A percentile compares a stretch with the other conserved stretches of the same genome.
Evolutionary conservation across 37 sponge, comb jelly and placozoan genomes (phyloP).

Genomic region (Axinella damicornis): DNA sequence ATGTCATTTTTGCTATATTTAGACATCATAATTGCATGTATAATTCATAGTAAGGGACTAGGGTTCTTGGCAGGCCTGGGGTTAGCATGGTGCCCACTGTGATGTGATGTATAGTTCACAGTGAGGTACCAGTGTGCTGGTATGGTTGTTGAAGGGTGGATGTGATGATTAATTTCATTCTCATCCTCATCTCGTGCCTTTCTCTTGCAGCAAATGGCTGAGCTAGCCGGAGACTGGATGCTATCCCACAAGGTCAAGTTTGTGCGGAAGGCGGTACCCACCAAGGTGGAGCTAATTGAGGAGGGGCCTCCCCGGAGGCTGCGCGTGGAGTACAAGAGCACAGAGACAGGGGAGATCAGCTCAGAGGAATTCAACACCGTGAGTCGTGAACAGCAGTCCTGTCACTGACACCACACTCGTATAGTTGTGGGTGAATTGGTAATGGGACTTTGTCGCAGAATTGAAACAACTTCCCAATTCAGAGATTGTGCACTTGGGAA

Average conservation of each 20-base stretch:
- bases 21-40: too few species aligned
- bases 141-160: too few species aligned
- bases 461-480: too few species aligned
- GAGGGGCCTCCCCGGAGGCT: slow-evolving; percentile 74
- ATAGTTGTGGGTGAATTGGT: not conserved
- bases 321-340: slow-evolving; percentile 67
- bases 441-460: too few species aligned
- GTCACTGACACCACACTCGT: not conserved
- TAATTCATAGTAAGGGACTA: too few species aligned
- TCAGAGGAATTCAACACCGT: slow-evolving; percentile 88
- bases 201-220: slow-evolving; percentile 97
- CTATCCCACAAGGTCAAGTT: slow-evolving; percentile 80
- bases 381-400: not conserved
- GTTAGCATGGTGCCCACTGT: too few species aligned
- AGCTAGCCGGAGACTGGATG: slow-evolving; percentile 88
- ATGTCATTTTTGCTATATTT: not conserved
- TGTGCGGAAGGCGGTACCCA: slow-evolving; percentile 79
- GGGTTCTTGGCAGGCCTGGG: too few species aligned
- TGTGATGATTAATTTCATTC: too few species aligned
- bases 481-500: too few species aligned
- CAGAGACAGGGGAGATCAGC: slow-evolving; percentile 49
- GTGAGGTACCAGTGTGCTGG: too few species aligned
- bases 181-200: too few species aligned
- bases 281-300: slow-evolving; percentile 75
- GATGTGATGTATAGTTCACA: too few species aligned